Percentiles rank a stretch among this genome's conserved stretches.
Evolutionary conservation across 2,113 vertebrate genomes (phyloP).

Genomic region (Rhodinocichla rosea): DNA sequence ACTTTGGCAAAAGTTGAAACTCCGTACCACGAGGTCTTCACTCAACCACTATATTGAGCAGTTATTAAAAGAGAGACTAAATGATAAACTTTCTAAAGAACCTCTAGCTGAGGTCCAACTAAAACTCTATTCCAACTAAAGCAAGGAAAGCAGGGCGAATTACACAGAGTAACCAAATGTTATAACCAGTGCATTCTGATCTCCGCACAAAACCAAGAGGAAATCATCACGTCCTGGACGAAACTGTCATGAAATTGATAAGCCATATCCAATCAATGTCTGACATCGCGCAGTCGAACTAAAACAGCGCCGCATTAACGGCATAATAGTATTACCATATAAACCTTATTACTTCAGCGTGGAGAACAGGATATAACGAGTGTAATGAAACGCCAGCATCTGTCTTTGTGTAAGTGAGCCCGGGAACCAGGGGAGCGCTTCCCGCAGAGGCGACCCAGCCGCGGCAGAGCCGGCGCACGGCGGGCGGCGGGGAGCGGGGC

Average conservation of each 20-base stretch:
- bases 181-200: neutral
- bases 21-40: neutral
- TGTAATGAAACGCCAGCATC: neutral
- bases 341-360: neutral
- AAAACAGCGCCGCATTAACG: neutral
- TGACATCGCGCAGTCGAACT: neutral
- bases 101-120: neutral
- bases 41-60: rapidly evolving
- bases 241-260: neutral
- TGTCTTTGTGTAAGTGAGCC: neutral
- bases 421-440: neutral
- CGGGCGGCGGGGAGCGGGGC: neutral
- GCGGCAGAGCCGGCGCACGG: neutral
- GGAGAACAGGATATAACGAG: neutral
- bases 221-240: neutral
- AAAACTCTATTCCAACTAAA: neutral
- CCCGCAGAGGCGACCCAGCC: neutral
- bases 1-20: neutral
- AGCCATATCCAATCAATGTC: neutral
- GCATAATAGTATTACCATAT: neutral
- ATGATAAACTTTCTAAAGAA: constrained; percentile 1
- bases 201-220: neutral
- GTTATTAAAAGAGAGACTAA: neutral
- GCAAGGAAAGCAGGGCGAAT: neutral
- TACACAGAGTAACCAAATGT: neutral